Conservation (phyloP, 1,140 invertebrate genomes). For the Pseudomyrmex gracilis region DNA sequence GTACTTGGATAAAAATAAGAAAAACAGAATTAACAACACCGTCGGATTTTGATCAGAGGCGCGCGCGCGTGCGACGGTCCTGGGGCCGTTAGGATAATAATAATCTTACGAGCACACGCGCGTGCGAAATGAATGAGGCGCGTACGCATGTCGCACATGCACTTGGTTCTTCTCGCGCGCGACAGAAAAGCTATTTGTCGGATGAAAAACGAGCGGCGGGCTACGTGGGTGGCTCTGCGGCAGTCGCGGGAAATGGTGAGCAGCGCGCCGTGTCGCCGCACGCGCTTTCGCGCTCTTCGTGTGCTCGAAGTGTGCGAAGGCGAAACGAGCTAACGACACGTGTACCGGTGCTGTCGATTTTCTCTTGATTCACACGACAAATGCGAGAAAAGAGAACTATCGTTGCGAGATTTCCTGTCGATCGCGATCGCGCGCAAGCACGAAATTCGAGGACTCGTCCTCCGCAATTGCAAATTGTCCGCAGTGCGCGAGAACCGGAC, state of each 20-base stretch:
- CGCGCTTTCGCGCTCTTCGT: slow-evolving; percentile 79
- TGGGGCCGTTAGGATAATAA: slow-evolving; percentile 73
- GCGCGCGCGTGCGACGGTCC: slow-evolving; percentile 13
- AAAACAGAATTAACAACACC: neutral
- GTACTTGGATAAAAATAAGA: neutral
- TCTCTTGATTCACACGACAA: slow-evolving; percentile 14
- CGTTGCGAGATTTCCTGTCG: slow-evolving; percentile 21
- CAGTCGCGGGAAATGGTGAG: slow-evolving; percentile 84
- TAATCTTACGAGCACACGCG: slow-evolving; percentile 66
- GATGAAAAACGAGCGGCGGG: slow-evolving; percentile 85
- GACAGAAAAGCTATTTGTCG: slow-evolving; percentile 83
- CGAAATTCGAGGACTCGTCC: slow-evolving; percentile 72
- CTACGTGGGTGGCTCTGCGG: slow-evolving; percentile 84
- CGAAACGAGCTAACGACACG: slow-evolving; percentile 54
- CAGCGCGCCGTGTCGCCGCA: slow-evolving; percentile 84
- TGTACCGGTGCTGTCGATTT: slow-evolving; percentile 17
- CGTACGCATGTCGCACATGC: slow-evolving; percentile 66
- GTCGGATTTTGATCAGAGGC: neutral
- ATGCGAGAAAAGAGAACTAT: neutral
- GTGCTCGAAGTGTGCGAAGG: slow-evolving; percentile 71
- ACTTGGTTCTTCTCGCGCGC: slow-evolving; percentile 69
- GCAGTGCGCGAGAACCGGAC: slow-evolving; percentile 73
- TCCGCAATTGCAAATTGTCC: slow-evolving; percentile 60
- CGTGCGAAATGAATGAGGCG: slow-evolving; percentile 49
- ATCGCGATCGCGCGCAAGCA: neutral